These are phyloP conservation scores for Thymallus thymallus DNA, from an alignment of 2,113 vertebrate species.

Conservation along the genomic window DNA sequence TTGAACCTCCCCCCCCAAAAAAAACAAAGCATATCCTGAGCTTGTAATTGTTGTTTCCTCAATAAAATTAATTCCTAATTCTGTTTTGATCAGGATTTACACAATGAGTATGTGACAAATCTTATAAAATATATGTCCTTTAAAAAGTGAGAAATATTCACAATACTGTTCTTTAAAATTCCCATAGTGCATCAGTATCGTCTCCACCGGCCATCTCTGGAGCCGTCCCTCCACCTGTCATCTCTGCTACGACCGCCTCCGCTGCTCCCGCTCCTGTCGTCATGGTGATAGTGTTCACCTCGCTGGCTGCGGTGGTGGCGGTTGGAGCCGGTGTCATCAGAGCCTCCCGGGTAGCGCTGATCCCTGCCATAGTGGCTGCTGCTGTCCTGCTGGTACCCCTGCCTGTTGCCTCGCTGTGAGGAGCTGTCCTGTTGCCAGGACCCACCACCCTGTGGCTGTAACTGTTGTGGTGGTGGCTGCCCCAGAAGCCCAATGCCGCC, in stretches of 20 bases:
- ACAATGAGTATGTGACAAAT: not conserved
- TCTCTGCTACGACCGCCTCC: constrained; percentile 71
- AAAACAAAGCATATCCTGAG: too few relatives aligned
- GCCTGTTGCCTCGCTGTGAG: constrained; percentile 48
- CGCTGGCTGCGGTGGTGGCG: constrained; percentile 68
- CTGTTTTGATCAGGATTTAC: constrained; percentile 1
- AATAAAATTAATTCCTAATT: constrained; percentile 17
- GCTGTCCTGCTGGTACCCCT: constrained; percentile 61
- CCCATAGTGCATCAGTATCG: constrained; percentile 54
- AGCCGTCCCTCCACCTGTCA: constrained; percentile 63
- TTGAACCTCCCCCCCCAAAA: too few relatives aligned
- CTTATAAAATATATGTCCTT: constrained; percentile 17
- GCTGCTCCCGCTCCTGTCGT: constrained; percentile 68
- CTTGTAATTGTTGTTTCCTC: constrained; percentile 15
- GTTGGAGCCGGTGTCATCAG: constrained; percentile 45
- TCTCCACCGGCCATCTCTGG: constrained; percentile 77
- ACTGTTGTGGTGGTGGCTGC: constrained; percentile 39
- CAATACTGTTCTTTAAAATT: constrained; percentile 8
- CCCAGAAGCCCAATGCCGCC: constrained; percentile 25
- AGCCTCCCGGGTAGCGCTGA: constrained; percentile 45
- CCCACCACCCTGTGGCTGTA: not conserved
- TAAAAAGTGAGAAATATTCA: constrained; percentile 22
- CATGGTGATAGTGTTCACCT: constrained; percentile 70
- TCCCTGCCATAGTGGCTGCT: constrained; percentile 62
- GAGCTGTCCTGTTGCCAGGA: constrained; percentile 68